Evolutionary conservation across 2,888 invertebrate species (phyloP).

Genomic region (Drosophila bunnanda): DNA sequence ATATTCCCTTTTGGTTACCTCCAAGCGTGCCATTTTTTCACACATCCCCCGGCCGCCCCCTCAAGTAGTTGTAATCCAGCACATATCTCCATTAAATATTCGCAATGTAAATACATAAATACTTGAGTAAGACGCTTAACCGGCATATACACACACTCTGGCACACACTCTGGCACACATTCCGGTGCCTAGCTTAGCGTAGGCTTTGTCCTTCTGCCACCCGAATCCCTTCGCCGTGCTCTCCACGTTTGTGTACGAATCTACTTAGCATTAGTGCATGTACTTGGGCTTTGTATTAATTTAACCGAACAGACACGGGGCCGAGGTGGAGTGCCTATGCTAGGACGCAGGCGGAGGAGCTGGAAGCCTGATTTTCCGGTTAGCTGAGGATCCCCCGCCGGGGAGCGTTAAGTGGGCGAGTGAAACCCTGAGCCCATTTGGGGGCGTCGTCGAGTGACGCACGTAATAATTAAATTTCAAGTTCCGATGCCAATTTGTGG

Average conservation of each 20-base stretch:
- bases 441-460: constrained; percentile 28
- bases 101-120: constrained; percentile 80
- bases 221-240: not conserved
- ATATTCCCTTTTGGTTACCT: constrained; percentile 70
- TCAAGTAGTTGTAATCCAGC: constrained; percentile 70
- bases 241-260: constrained; percentile 41
- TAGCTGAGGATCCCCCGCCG: constrained; percentile 13
- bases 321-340: constrained; percentile 19
- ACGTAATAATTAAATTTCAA: constrained; percentile 48
- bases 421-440: constrained; percentile 36
- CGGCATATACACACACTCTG: constrained; percentile 35
- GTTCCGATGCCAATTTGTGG: constrained; percentile 29
- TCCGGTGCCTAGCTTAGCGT: constrained; percentile 66
- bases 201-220: constrained; percentile 52
- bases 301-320: constrained; percentile 71
- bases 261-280: constrained; percentile 74
- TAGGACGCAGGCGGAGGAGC: not conserved
- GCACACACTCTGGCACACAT: constrained; percentile 41
- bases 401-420: constrained; percentile 41
- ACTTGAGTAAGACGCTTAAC: constrained; percentile 78
- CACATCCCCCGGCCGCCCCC: constrained; percentile 20
- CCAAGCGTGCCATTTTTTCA: constrained; percentile 62
- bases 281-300: constrained; percentile 73
- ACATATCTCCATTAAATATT: constrained; percentile 77
- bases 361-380: constrained; percentile 11